Evolutionary conservation across 1,140 invertebrate genomes (phyloP).

Genomic region (Drosophila littoralis): DNA sequence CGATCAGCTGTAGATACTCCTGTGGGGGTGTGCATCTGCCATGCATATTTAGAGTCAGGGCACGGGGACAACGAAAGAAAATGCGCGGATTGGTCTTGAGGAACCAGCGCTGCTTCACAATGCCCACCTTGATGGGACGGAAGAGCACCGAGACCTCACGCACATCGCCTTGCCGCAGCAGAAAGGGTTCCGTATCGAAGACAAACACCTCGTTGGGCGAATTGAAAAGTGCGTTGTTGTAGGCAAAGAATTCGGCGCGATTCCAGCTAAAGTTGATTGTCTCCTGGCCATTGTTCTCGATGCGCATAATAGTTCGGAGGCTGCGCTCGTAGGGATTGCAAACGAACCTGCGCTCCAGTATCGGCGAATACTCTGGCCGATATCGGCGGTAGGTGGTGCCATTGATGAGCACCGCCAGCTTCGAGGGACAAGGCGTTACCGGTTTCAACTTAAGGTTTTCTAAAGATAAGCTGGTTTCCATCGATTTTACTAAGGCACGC

Average conservation of each 20-base stretch:
- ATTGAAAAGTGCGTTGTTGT: constrained; percentile 42
- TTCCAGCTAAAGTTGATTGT: constrained; percentile 49
- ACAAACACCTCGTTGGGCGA: constrained; percentile 35
- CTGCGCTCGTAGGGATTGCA: constrained; percentile 58
- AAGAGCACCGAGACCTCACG: constrained; percentile 49
- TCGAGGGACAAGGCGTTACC: not conserved
- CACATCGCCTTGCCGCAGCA: constrained; percentile 28
- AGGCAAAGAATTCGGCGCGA: constrained; percentile 43
- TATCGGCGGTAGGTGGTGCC: constrained; percentile 36
- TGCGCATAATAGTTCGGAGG: constrained; percentile 55
- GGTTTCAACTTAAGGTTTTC: not conserved
- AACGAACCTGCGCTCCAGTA: constrained; percentile 52
- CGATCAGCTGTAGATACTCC: constrained; percentile 50
- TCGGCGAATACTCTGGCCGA: constrained; percentile 44
- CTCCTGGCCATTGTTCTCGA: constrained; percentile 59
- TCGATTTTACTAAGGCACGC: too few species aligned
- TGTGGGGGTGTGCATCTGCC: constrained; percentile 57
- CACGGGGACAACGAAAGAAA: constrained; percentile 40
- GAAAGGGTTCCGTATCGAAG: constrained; percentile 48
- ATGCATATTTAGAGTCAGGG: constrained; percentile 53
- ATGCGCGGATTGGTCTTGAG: constrained; percentile 45
- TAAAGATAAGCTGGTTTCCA: not conserved
- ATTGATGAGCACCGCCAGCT: constrained; percentile 54
- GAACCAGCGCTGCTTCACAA: constrained; percentile 61
- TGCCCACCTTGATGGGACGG: constrained; percentile 47